Percentiles rank a stretch among this genome's conserved stretches.
These are phyloP conservation scores for Pseudeuparius sepicola DNA, from an alignment of 2,888 invertebrate species.

Conservation along the genomic window DNA sequence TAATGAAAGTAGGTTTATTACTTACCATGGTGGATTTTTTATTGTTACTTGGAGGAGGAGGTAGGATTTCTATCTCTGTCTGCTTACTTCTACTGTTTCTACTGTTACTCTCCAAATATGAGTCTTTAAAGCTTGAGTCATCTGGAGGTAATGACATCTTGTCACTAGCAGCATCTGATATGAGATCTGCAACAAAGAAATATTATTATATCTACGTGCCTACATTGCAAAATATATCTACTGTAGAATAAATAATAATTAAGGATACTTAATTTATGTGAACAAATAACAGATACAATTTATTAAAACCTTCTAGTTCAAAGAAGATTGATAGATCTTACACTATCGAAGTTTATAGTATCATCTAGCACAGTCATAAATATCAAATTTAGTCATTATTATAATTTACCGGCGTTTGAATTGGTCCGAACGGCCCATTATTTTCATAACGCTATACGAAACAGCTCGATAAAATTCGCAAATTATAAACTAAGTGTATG, in stretches of 20 bases:
- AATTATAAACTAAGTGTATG: too few species aligned
- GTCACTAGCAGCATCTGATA: slow-evolving; percentile 35
- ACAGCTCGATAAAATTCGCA: too few species aligned
- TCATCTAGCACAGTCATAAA: too few species aligned
- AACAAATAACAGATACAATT: too few species aligned
- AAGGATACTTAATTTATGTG: too few species aligned
- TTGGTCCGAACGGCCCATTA: too few species aligned
- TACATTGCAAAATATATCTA: slow-evolving; percentile 6
- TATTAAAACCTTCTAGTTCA: too few species aligned
- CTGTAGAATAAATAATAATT: slow-evolving; percentile 10
- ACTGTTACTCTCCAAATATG: slow-evolving; percentile 29
- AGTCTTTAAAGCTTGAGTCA: slow-evolving; percentile 37
- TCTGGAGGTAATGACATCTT: slow-evolving; percentile 36
- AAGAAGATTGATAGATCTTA: too few species aligned
- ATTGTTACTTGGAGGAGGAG: slow-evolving; percentile 34
- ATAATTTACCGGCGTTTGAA: too few species aligned
- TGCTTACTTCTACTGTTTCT: slow-evolving; percentile 36
- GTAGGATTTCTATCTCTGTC: slow-evolving; percentile 42
- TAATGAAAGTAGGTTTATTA: slow-evolving; percentile 6
- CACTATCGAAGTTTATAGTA: too few species aligned
- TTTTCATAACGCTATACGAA: too few species aligned
- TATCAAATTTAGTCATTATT: too few species aligned
- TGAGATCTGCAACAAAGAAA: slow-evolving; percentile 31
- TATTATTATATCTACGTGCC: not conserved
- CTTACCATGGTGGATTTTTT: slow-evolving; percentile 34